Percentiles rank a stretch among this genome's conserved stretches.
Conservation (phyloP, 2,113 vertebrate genomes). For the Chloebia gouldiae region DNA sequence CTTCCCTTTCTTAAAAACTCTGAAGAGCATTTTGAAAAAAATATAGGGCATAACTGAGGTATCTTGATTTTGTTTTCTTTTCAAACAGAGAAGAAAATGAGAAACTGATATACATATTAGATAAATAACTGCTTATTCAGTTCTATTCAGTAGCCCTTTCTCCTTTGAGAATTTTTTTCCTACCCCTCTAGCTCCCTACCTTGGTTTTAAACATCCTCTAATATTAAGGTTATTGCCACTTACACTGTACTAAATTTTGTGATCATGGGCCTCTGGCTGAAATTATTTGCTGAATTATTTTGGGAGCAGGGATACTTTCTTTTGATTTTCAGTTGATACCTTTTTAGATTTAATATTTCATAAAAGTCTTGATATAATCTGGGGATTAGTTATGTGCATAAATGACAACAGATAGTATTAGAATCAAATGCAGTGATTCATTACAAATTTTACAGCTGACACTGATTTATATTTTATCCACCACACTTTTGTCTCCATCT, state of each 20-base stretch:
- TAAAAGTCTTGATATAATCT: background rate
- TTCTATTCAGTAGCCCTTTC: background rate
- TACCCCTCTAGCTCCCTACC: background rate
- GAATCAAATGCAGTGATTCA: background rate
- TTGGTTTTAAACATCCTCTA: background rate
- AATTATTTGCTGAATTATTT: background rate
- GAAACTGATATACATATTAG: background rate
- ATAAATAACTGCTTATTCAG: background rate
- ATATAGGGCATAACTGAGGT: fast-evolving
- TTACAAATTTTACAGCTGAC: background rate
- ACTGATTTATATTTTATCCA: background rate
- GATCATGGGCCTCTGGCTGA: background rate
- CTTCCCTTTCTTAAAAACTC: background rate
- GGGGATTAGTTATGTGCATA: background rate
- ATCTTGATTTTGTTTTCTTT: background rate
- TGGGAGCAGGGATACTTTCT: background rate
- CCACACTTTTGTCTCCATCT: background rate
- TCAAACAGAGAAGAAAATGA: background rate
- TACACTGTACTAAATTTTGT: background rate
- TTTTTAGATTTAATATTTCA: background rate
- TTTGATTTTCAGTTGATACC: background rate
- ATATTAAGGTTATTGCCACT: background rate
- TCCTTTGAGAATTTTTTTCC: background rate
- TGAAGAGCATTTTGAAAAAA: background rate
- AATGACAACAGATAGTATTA: background rate